Base-by-base conservation (phyloP, 2,797 vertebrate genomes). In the Macrochelys suwanniensis region DNA sequence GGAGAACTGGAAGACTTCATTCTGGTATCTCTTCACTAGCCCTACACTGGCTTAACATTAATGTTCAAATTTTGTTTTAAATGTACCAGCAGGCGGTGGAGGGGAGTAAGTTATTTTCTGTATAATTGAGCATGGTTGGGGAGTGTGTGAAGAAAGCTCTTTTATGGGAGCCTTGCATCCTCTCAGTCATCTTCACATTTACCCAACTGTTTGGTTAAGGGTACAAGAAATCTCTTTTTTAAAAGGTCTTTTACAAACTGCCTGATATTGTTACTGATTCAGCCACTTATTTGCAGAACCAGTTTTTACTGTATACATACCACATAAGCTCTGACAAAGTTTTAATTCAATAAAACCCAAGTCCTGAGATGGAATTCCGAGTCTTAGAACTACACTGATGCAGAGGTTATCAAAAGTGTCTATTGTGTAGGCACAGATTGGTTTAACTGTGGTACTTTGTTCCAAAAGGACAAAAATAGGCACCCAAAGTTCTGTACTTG, bases 131-230 rank as follows among this genome's bases (percentile, higher is more conserved):
- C 91, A 87, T 84, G 95, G 74, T 94, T 95, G 93, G 96, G 77
- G 91, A 92, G 96, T 74, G 96, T 74, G 25, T 45, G 42, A 26
- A 45, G 11, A 96, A 82, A 89, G 65, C 53, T 68, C n/a, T 96
- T 96, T 96, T 92, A 94, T 95, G 94, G 96, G 85, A 88, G 85
- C 87, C 94, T 95, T 96, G 87, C 97, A 94, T 95, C 92, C 89
- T 94, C 88, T 96, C 82, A 95, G 92, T 97, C 92, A 96, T 94
- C 89, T 95, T 97, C 95, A 89, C 94, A 51, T 91, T 94, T 94
- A 95, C 80, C 90, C 77, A n/a, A n/a, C 94, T 92, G 86, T 79
- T 96, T 95, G 90, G 91, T 91, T 94, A 95, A 80, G 59, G 96
- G 91, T 94, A 97, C 79, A 96, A 92, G 93, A 88, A 31, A n/a